Base-by-base conservation (phyloP, 2,888 invertebrate species). In the Chrysolina americana region DNA sequence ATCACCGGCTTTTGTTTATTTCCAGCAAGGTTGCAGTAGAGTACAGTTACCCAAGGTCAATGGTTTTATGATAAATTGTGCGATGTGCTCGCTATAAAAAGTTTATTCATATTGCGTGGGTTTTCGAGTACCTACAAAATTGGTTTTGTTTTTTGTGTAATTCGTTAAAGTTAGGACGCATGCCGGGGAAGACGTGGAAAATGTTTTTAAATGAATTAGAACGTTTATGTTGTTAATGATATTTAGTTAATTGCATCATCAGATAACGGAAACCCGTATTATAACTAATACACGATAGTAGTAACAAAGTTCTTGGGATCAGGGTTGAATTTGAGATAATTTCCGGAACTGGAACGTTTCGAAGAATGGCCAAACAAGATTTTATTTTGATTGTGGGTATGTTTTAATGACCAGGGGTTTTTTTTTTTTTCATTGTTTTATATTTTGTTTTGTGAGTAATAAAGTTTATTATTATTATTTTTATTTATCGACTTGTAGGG, bases 21-120 rank as follows among this genome's bases (percentile, higher is more conserved):
- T 75, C 65, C 48, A 63, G 50, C 72, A 62, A 75, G 69, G 68
- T 65, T 66, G 50, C 47, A 65, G 48, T 19, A 65, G 23, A 59
- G 59, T 71, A 65, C 68, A 56, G 69, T 68, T 75, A 65, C 28
- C 59, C 75, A 75, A 75, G 75, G 75, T 75, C 59, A 72, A 56
- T 65, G 66, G 23, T 69, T 71, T 56, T 72, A 69, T 68, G 48
- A 68, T 73, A 62, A 62, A 72, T 47, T 47, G 62, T 47, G 17
- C 19, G 48, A 48, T 70, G 36, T 17, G 28, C n/a, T 28, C n/a
- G 15, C 44, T 23, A 0, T 47, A 21, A 41, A 65, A 65, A 47
- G 5, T 64, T 64, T 53, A 19, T 53, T 19, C 53, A 10, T 53
- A 53, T 53, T 53, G 28, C 59, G 59, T 21, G 59, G n/a, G 0